Evolutionary conservation across 2,797 vertebrate genomes (phyloP).

Genomic region (Spea hammondii): DNA sequence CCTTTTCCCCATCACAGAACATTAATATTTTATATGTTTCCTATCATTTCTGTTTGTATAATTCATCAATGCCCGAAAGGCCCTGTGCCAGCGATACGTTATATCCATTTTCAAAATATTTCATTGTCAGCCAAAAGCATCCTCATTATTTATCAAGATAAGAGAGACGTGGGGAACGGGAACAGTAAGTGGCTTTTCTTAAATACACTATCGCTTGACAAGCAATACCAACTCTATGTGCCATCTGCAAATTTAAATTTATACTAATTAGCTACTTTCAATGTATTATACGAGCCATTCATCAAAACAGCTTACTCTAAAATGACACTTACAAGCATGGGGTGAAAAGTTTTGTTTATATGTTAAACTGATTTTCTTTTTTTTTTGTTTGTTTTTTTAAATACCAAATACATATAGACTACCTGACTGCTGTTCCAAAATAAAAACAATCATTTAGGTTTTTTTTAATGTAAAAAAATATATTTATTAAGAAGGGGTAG

Average conservation of each 20-base stretch:
- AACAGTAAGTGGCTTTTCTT: constrained; percentile 84
- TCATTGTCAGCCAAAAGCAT: constrained; percentile 98
- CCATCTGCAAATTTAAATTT: constrained; percentile 17
- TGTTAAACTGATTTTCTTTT: too few species aligned
- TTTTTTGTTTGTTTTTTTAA: too few species aligned
- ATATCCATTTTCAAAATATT: constrained; percentile 99
- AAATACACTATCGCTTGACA: constrained; percentile 72
- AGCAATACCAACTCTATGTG: constrained; percentile 27
- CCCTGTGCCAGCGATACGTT: constrained; percentile 96
- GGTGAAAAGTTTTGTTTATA: background rate
- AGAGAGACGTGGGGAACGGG: constrained; percentile 87
- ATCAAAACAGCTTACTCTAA: background rate
- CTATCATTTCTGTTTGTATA: constrained; percentile 81
- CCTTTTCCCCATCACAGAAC: constrained; percentile 76
- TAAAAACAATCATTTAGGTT: too few species aligned
- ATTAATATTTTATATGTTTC: constrained; percentile 98
- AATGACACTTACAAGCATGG: background rate
- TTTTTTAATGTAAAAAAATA: too few species aligned
- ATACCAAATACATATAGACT: too few species aligned
- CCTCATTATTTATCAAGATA: constrained; percentile 99
- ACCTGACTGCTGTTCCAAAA: too few species aligned
- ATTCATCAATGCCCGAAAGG: constrained; percentile 97
- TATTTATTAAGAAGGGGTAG: too few species aligned
- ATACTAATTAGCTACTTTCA: constrained; percentile 11
- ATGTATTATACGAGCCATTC: constrained; percentile 17